A percentile compares a stretch with the other conserved stretches of the same genome.
Conservation (phyloP, 2,113 vertebrate genomes). For the Heterocephalus glaber region DNA sequence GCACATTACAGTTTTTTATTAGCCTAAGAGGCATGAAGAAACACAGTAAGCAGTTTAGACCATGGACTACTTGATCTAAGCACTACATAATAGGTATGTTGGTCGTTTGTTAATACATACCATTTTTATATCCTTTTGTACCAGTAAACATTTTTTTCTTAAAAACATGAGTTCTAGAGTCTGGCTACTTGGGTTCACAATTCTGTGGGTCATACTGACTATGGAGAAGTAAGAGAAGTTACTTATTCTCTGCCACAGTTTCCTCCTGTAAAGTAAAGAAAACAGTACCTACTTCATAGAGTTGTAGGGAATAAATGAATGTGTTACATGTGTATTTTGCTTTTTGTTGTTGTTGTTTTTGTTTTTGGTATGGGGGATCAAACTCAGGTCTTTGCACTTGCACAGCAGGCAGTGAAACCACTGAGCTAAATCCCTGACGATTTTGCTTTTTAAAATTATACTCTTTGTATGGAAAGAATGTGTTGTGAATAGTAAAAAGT, state of each 20-base stretch:
- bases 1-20: not conserved
- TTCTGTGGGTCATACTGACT: not conserved
- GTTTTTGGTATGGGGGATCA: too few relatives aligned
- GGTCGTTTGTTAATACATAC: not conserved
- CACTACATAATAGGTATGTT: not conserved
- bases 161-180: not conserved
- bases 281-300: not conserved
- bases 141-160: not conserved
- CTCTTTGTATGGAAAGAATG: not conserved
- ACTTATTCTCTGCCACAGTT: not conserved
- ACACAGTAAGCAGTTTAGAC: not conserved
- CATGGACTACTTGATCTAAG: not conserved
- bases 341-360: too few relatives aligned
- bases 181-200: not conserved
- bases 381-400: too few relatives aligned
- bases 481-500: not conserved
- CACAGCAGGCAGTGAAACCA: too few relatives aligned
- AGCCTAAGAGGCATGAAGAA: not conserved
- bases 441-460: too few relatives aligned
- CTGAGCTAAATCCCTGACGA: too few relatives aligned
- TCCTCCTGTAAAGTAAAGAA: not conserved
- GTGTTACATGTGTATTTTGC: not conserved
- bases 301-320: not conserved
- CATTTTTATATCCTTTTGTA: not conserved
- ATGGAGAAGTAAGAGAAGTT: too few relatives aligned